Conservation (phyloP, 2,113 vertebrate species). For the Salvelinus sp. region DNA sequence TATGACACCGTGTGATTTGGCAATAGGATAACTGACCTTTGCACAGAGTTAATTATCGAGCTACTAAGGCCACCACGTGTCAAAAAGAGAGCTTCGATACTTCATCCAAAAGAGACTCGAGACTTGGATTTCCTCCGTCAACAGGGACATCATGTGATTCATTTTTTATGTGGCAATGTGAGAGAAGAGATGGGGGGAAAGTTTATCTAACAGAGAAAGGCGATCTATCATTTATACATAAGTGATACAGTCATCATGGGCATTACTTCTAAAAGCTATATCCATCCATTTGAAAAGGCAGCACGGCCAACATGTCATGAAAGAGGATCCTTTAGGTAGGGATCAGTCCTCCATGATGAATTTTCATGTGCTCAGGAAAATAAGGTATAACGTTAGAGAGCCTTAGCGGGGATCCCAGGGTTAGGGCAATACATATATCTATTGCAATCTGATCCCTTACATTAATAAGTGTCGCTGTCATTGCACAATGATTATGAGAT, state of each 20-base stretch:
- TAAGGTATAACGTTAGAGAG: background rate
- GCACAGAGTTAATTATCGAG: background rate
- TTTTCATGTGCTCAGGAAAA: background rate
- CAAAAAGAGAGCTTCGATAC: background rate
- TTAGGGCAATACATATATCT: background rate
- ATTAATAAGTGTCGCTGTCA: background rate
- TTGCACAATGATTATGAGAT: background rate
- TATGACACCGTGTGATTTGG: background rate
- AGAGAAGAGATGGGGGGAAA: background rate
- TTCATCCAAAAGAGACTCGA: background rate
- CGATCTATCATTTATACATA: background rate
- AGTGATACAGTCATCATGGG: conserved; percentile 2
- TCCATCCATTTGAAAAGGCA: background rate
- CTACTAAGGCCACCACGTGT: background rate
- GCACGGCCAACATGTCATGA: background rate
- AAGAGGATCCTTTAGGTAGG: background rate
- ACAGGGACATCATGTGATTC: background rate
- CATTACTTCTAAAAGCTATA: background rate
- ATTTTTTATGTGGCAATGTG: conserved; percentile 1
- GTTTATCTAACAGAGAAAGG: background rate
- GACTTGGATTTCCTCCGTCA: background rate
- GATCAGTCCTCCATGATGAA: background rate
- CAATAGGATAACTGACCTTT: background rate
- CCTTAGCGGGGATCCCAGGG: background rate
- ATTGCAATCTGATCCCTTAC: background rate